Conservation (phyloP, 2,797 vertebrate genomes). For the Macropus fuliginosus region DNA sequence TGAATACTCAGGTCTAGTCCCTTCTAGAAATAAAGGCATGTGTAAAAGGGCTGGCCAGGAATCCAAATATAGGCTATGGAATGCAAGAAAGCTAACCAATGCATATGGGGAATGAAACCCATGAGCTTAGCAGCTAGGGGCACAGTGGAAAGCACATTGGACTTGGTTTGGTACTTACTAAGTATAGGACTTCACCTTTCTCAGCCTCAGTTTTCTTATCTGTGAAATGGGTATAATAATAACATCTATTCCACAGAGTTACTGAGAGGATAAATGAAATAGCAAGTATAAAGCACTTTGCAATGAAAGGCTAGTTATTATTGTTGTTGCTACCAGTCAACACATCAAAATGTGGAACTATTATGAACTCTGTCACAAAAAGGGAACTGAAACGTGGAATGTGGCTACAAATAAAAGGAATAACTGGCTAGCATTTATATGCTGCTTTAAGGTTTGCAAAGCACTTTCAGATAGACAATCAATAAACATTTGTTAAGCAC, state of each 20-base stretch:
- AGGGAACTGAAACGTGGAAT: too few relatives aligned
- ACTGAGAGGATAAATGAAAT: neutral
- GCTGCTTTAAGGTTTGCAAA: too few relatives aligned
- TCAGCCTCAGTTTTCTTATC: neutral
- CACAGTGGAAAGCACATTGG: neutral
- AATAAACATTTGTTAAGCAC: neutral
- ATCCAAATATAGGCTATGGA: neutral
- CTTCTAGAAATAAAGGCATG: neutral
- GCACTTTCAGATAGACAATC: too few relatives aligned
- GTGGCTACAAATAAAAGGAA: too few relatives aligned
- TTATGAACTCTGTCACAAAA: too few relatives aligned
- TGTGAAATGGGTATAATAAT: neutral
- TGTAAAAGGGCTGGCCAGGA: neutral
- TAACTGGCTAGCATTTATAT: too few relatives aligned
- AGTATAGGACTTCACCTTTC: neutral
- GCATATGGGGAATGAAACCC: neutral
- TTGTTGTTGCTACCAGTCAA: neutral
- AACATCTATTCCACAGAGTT: neutral
- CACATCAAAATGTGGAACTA: too few relatives aligned
- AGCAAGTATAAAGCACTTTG: neutral
- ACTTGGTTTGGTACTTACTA: neutral
- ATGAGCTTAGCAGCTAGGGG: neutral
- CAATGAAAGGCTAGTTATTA: neutral
- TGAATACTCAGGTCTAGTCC: neutral
- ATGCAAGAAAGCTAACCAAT: neutral